phyloP scores from a whole-genome alignment of 1,140 invertebrate species.

The Drosophila rhopaloa region DNA sequence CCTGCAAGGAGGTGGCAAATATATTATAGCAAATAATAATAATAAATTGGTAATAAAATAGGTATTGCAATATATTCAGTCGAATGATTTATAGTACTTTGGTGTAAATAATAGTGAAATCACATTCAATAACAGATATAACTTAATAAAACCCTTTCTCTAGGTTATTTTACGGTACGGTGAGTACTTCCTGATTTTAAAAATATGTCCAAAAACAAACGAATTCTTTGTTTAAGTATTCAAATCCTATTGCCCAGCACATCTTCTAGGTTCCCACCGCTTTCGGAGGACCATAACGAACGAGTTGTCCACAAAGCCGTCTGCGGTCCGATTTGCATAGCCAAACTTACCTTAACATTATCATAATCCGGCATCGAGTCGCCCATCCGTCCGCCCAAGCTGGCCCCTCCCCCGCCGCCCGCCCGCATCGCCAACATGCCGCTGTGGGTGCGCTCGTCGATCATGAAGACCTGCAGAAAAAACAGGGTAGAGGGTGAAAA shows the following conservation, averaged over 20 bases:
- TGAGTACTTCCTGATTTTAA: slow-evolving; percentile 44
- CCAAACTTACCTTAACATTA: slow-evolving; percentile 86
- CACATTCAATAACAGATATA: too few species aligned
- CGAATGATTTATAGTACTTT: too few species aligned
- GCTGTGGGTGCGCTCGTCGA: slow-evolving; percentile 82
- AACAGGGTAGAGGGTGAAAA: background rate
- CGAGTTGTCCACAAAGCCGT: slow-evolving; percentile 16
- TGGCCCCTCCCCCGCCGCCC: slow-evolving; percentile 63
- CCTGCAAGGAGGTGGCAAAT: slow-evolving; percentile 49
- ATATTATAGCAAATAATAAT: background rate
- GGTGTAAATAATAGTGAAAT: too few species aligned
- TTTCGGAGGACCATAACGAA: background rate
- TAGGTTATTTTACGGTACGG: too few species aligned
- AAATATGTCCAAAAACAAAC: slow-evolving; percentile 20
- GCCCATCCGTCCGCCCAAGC: slow-evolving; percentile 76
- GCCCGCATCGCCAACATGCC: slow-evolving; percentile 76
- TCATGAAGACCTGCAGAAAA: slow-evolving; percentile 78
- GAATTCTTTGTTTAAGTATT: slow-evolving; percentile 55
- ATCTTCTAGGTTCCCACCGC: slow-evolving; percentile 71
- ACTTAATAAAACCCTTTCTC: too few species aligned
- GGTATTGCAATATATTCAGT: too few species aligned
- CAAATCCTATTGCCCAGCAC: slow-evolving; percentile 61
- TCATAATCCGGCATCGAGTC: slow-evolving; percentile 86
- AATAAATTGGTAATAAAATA: too few species aligned
- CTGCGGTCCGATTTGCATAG: slow-evolving; percentile 61